phyloP scores from a whole-genome alignment of 64 coral and sea anemone genomes.

The Actinia equina region DNA sequence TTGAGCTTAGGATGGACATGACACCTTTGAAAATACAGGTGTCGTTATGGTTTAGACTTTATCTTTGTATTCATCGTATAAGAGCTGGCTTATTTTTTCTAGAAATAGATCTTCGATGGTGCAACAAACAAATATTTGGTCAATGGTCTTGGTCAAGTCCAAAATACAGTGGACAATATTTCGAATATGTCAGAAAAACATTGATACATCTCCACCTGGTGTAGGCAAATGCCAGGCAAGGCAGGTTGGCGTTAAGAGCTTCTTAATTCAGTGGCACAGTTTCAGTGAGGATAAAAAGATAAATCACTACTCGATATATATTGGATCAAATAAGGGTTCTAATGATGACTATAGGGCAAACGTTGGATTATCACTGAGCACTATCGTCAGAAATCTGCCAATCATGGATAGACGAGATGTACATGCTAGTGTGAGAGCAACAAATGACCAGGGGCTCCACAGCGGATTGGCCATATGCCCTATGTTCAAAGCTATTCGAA shows the following conservation, averaged over 20 bases:
- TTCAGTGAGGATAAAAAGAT: slow-evolving; percentile 74
- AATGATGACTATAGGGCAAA: slow-evolving; percentile 81
- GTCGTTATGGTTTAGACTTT: slow-evolving; percentile 84
- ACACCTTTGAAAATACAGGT: slow-evolving; percentile 87
- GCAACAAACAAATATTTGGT: slow-evolving; percentile 69
- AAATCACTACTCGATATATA: slow-evolving; percentile 76
- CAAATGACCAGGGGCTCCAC: slow-evolving; percentile 78
- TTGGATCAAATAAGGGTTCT: slow-evolving; percentile 78
- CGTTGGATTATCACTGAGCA: slow-evolving; percentile 51
- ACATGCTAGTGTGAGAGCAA: slow-evolving; percentile 66
- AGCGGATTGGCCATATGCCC: slow-evolving; percentile 67
- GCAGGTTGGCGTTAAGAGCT: slow-evolving; percentile 63
- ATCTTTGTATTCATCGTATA: slow-evolving; percentile 59
- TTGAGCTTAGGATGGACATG: slow-evolving; percentile 85
- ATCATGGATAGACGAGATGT: slow-evolving; percentile 90
- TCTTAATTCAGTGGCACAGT: slow-evolving; percentile 85
- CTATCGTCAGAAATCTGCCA: slow-evolving; percentile 48
- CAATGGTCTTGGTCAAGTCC: slow-evolving; percentile 91
- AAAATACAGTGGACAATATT: slow-evolving; percentile 71
- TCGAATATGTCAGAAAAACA: slow-evolving; percentile 59
- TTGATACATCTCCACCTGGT: slow-evolving; percentile 78
- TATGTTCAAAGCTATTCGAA: slow-evolving; percentile 59
- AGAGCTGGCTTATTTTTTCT: slow-evolving; percentile 45
- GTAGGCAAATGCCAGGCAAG: slow-evolving; percentile 71
- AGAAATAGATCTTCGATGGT: slow-evolving; percentile 68